A percentile compares a stretch with the other conserved stretches of the same genome.
phyloP scores from a whole-genome alignment of 1,140 invertebrate genomes.

The Leptinotarsa texana region DNA sequence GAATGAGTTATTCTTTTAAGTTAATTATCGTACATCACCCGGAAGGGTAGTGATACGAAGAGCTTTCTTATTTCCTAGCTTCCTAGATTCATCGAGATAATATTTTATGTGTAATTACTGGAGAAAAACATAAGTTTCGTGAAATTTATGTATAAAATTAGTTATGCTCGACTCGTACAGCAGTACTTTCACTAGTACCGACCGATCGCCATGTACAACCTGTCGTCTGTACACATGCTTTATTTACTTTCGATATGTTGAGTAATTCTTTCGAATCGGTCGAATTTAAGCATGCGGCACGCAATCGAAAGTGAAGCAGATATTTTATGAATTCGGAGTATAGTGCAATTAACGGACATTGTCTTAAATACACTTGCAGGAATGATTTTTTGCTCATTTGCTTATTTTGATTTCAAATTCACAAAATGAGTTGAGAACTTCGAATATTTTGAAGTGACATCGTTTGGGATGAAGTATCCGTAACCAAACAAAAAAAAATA shows the following conservation, averaged over 20 bases:
- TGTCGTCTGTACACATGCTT: not conserved
- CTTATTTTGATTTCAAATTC: too few species aligned
- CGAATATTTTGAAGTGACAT: too few species aligned
- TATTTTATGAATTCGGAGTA: too few species aligned
- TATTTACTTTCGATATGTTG: constrained; percentile 3
- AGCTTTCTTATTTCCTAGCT: not conserved
- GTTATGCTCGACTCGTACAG: not conserved
- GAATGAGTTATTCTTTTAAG: too few species aligned
- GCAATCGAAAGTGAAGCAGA: not conserved
- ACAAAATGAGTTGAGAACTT: too few species aligned
- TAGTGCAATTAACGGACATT: too few species aligned
- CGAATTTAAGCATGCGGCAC: not conserved
- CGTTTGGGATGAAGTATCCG: too few species aligned
- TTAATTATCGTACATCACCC: too few species aligned
- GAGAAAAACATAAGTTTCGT: not conserved
- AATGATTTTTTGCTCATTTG: too few species aligned
- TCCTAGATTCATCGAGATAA: not conserved
- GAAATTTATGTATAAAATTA: not conserved
- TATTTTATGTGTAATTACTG: not conserved
- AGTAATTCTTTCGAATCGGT: not conserved
- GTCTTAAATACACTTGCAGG: too few species aligned
- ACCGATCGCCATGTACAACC: not conserved
- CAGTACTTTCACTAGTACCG: not conserved
- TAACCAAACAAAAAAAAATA: too few species aligned
- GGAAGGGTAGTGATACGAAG: not conserved